These are phyloP conservation scores for Rhopalosiphum maidis DNA, from an alignment of 1,140 invertebrate species.

Conservation along the genomic window DNA sequence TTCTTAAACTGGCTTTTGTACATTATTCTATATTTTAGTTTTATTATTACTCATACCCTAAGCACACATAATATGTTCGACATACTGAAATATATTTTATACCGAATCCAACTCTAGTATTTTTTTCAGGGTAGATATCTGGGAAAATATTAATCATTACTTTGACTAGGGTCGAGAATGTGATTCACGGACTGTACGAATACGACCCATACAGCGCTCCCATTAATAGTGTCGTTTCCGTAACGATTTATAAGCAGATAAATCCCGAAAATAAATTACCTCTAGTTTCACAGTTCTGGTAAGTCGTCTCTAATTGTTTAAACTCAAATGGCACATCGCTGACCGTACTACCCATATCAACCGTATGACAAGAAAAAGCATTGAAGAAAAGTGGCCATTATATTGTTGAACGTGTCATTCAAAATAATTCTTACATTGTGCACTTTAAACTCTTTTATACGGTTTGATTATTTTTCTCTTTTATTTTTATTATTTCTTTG, in stretches of 20 bases:
- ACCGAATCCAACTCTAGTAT: background rate
- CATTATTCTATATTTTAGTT: background rate
- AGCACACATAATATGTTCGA: background rate
- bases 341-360: background rate
- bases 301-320: background rate
- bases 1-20: background rate
- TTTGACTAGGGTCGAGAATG: background rate
- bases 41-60: background rate
- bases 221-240: constrained; percentile 22
- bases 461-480: background rate
- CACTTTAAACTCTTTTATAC: background rate
- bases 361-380: background rate
- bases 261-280: background rate
- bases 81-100: background rate
- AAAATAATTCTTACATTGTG: background rate
- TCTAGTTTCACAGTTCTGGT: background rate
- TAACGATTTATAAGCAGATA: constrained; percentile 8
- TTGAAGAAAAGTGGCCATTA: constrained; percentile 4
- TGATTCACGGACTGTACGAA: background rate
- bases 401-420: background rate
- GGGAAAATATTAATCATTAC: constrained; percentile 7
- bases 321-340: background rate
- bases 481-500: background rate
- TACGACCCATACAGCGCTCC: background rate
- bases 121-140: background rate